A percentile compares a stretch with the other conserved stretches of the same genome.
phyloP scores from a whole-genome alignment of 2,797 vertebrate species.

The Malurus splendens region DNA sequence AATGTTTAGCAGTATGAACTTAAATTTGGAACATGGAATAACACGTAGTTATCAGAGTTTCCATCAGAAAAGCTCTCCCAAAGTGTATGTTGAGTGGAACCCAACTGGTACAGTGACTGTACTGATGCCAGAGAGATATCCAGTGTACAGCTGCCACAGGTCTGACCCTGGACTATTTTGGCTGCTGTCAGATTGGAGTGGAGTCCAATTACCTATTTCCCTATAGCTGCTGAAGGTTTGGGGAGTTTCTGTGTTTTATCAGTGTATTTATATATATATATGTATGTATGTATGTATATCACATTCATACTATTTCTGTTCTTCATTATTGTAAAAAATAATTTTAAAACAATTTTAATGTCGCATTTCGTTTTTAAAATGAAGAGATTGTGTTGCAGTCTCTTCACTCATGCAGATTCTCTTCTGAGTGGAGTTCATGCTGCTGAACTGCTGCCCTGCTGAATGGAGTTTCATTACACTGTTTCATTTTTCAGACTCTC shows the following conservation, averaged over 20 bases:
- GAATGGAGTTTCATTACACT: neutral
- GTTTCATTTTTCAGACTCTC: conserved; percentile 80
- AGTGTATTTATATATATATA: neutral
- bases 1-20: neutral
- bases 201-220: neutral
- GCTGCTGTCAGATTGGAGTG: neutral
- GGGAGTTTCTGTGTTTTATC: neutral
- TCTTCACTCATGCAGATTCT: neutral
- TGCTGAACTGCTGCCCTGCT: neutral
- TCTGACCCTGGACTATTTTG: neutral
- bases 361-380: neutral
- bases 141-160: neutral
- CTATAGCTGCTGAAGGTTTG: neutral
- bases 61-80: neutral
- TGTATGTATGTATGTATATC: neutral
- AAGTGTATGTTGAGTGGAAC: neutral
- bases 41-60: neutral
- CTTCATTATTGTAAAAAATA: neutral
- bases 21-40: neutral
- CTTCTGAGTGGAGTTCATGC: neutral
- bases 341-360: neutral
- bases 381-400: neutral
- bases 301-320: neutral
- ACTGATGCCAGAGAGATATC: neutral
- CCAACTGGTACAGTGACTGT: neutral